Conservation (phyloP, 2,113 vertebrate species). For the Girardinichthys multiradiatus region DNA sequence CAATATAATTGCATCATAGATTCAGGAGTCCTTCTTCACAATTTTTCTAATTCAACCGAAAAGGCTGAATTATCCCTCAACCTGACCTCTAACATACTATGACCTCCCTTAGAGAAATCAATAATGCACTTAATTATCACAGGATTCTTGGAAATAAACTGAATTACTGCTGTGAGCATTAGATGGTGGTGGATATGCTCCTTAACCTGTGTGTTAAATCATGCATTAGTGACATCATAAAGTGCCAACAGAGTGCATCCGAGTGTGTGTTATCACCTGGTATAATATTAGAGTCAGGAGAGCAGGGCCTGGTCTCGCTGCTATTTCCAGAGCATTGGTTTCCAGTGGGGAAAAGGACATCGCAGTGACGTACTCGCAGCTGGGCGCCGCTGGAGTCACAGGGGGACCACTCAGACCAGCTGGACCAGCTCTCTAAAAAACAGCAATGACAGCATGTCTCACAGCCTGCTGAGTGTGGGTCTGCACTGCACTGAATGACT, state of each 20-base stretch:
- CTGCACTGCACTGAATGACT: conserved; percentile 65
- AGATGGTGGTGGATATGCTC: conserved; percentile 26
- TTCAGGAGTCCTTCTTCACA: conserved; percentile 51
- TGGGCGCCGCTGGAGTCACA: conserved; percentile 86
- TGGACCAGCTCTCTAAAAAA: conserved; percentile 93
- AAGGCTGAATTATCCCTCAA: conserved; percentile 48
- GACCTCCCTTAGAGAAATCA: conserved; percentile 39
- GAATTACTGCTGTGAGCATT: conserved; percentile 49
- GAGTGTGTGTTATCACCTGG: conserved; percentile 82
- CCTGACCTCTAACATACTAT: conserved; percentile 49
- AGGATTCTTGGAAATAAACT: conserved; percentile 50
- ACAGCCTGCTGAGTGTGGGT: conserved; percentile 23
- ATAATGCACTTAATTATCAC: conserved; percentile 53
- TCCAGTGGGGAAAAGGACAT: conserved; percentile 89
- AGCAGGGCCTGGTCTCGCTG: conserved; percentile 86
- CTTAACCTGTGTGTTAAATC: conserved; percentile 28
- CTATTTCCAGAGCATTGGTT: conserved; percentile 91
- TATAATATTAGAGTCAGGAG: conserved; percentile 89
- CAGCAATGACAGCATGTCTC: conserved; percentile 33
- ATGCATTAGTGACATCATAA: conserved; percentile 22
- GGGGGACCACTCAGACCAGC: conserved; percentile 93
- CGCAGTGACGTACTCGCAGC: conserved; percentile 86
- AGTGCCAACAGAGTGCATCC: background rate
- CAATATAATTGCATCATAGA: conserved; percentile 48
- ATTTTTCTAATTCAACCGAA: conserved; percentile 36